Evolutionary conservation across 2,888 invertebrate genomes (phyloP), one percentile per base, ranked within the genome.

Genomic region (Pristionchus arcanus): DNA sequence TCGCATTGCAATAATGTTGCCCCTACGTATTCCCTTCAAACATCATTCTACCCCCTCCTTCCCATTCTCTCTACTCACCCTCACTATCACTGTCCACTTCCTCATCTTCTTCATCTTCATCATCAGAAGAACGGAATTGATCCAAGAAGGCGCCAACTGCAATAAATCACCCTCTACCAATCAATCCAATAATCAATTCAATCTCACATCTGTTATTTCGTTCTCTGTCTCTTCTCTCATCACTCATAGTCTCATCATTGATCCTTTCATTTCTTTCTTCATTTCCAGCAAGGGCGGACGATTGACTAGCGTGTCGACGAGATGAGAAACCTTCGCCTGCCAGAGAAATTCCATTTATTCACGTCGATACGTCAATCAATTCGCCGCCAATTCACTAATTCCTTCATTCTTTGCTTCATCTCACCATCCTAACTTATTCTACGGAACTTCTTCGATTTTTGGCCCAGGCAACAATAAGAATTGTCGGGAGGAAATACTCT

Each of bases 241-340:
- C 16, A 37, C 25, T 74, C 15, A 4, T 21, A 5, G 37, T 7
- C 37, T 74, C 37, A 16, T 74, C 74, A 74, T 74, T 87, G 25
- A 37, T 53, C 83, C n/a, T 13, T 19, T 84, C 87, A 42, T 42
- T 49, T n/a, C 25, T 55, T 13, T 88, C 87, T 37, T 90, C 90
- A 28, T 90, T 90, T 0, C 49, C 74, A 11, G 89, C 90, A 7
- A 87, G 49, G 31, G 90, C 84, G 2, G 91, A 91, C 19, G 90
- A 87, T 81, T 91, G 91, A 55, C 91, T 91, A 53, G 90, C 87
- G 5, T 91, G 86, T 13, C 92, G 91, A 49, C 91, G 90, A 34
- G 92, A 91, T 21, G 90, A 90, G 19, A 63, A 83, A 13, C 31
- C 90, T 16, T 91, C 91, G 19, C 85, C 90, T 53, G 34, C 34